These are phyloP conservation scores for Periparus ater DNA, from an alignment of 2,797 vertebrate species.

Conservation along the genomic window DNA sequence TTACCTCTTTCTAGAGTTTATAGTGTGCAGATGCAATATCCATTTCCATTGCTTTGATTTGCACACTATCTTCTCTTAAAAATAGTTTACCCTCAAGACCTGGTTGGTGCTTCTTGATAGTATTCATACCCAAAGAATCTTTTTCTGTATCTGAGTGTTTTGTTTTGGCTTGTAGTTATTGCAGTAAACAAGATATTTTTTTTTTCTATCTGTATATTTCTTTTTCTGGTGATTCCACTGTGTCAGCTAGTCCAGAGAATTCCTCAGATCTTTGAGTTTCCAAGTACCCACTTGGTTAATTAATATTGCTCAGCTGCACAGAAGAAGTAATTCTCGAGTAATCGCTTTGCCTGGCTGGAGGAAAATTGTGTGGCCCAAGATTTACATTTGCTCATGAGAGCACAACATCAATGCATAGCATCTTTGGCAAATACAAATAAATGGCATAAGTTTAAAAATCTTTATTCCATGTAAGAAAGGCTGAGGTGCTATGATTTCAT, in stretches of 20 bases:
- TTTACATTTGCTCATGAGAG: neutral
- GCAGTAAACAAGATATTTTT: neutral
- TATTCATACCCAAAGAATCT: neutral
- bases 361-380: neutral
- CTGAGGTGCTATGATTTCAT: neutral
- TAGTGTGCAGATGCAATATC: neutral
- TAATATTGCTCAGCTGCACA: neutral
- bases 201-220: accelerated
- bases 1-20: neutral
- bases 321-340: neutral
- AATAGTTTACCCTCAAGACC: neutral
- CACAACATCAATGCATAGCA: neutral
- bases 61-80: neutral
- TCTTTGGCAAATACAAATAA: neutral
- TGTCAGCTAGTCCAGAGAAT: neutral
- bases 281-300: neutral
- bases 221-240: neutral
- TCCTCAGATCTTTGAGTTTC: neutral
- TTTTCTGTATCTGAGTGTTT: neutral
- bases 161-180: neutral
- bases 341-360: neutral
- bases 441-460: neutral
- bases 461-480: neutral
- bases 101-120: neutral
- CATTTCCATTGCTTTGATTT: neutral